Evolutionary conservation across 1,140 invertebrate genomes (phyloP), one percentile per base, ranked within the genome.

Genomic region (Rhagoletis zephyria): DNA sequence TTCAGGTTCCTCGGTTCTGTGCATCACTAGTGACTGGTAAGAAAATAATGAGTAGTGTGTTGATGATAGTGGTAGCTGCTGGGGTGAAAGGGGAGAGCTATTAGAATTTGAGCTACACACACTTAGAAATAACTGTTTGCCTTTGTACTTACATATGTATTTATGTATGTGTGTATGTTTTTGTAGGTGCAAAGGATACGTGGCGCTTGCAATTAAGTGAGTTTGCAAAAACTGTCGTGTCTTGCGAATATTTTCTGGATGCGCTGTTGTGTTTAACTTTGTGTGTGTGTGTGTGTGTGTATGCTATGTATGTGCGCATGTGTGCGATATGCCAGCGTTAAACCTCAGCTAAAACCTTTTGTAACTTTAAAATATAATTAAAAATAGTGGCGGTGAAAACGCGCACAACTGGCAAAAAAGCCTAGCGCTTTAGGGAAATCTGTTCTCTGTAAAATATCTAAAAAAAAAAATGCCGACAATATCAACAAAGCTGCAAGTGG

Each of bases 361-460:
- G 4, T 42, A 56, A 51, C 74, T 81, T 81, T 16, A 59, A 59
- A 59, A 56, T 81, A 51, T 5, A 81, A 51, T 81, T 81, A 81
- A 56, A 81, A 56, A 30, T 77, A 30, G 48, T 81, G 16, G 74
- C 48, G 51, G 48, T 56, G 2, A 81, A 56, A 12, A 74, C 4
- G 16, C 45, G 30, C 42, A 48, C 70, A 51, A 67, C 40, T 67
- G 5, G 51, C 51, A 56, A 10, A 1, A 56, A 3, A 56, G 30
- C 30, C 30, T 30, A 30, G 30, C 30, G 30, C 30, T 30, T 30
- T 30, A 30, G 30, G 30, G 51, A 56, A 56, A 56, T 10, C 51
- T 7, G 51, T 56, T 56, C 51, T 56, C 51, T 56, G 51, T 56
- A 56, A 5, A 56, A 56, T 30, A 30, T 30, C 30, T 30, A 30